Base-by-base conservation (phyloP, 2,113 vertebrate species). In the Mirounga angustirostris region DNA sequence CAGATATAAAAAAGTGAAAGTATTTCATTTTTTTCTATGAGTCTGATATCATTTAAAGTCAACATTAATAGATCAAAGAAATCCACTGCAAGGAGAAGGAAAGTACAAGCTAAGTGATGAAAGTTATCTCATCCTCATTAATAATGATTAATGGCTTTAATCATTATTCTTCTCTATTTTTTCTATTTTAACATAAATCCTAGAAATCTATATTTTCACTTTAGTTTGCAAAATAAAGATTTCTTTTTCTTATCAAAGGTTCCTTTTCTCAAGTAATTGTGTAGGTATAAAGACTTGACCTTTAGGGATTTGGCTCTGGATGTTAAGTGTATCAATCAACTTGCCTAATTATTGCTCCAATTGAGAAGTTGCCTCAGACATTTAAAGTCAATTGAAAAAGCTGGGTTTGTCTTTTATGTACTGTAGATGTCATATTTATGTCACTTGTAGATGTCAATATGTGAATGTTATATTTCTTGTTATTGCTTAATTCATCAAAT, bases 371-470 rank as follows among this genome's bases (percentile, higher is more conserved):
- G 33, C 11, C 46, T 90, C 28, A 54, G 7, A 80, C 16, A 50
- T 89, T 69, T 90, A 74, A 97, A 94, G 80, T 89, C 22, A 65
- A 65, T 30, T 84, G 40, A 21, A 74, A 95, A 89, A 78, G 7
- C 54, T 85, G 43, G 33, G 26, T 89, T 80, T 78, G 46, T 82
- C 13, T 83, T 96, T 89, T 85, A 33, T 71, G 14, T 94, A 4
- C 28, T 95, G 46, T 24, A 84, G 43, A 52, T 22, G 14, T 43
- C 61, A n/a, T 79, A 85, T 86, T 83, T 93, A 59, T 73, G 8
- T 94, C 54, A 78, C 43, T 73, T 59, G 14, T 78, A 33, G 40
- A 50, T 74, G 18, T 74, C 26, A 63, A 16, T 14, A n/a, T 7
- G 1, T 63, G 16, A 9, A 58, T 94, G 26, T 54, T 26, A 19